These are phyloP conservation scores for Epinephelus coioides DNA, from an alignment of 2,797 vertebrate species.

Conservation along the genomic window DNA sequence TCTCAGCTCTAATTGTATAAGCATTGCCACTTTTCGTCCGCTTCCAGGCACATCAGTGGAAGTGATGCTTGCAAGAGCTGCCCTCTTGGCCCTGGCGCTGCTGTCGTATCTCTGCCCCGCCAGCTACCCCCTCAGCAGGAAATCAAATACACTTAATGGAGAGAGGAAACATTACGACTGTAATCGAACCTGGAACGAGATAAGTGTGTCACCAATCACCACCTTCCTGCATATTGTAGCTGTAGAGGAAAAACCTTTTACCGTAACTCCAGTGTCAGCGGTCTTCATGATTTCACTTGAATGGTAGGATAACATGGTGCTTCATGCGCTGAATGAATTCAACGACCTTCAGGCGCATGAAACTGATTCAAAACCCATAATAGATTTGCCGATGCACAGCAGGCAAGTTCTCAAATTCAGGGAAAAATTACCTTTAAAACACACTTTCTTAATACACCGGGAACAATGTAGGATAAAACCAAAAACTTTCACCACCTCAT, in stretches of 20 bases:
- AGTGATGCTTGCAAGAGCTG: conserved; percentile 75
- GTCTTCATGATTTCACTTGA: conserved; percentile 57
- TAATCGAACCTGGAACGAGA: conserved; percentile 81
- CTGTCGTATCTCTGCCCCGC: conserved; percentile 67
- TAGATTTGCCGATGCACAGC: conserved; percentile 11
- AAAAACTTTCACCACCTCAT: not conserved
- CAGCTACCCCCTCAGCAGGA: conserved; percentile 68
- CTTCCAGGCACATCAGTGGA: conserved; percentile 73
- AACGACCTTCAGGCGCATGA: conserved; percentile 43
- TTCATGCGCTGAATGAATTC: conserved; percentile 31
- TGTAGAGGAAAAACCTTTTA: conserved; percentile 66
- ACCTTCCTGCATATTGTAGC: conserved; percentile 64
- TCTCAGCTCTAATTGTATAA: conserved; percentile 81
- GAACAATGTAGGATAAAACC: not conserved
- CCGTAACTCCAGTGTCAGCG: conserved; percentile 63
- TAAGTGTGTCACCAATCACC: conserved; percentile 78
- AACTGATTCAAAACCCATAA: conserved; percentile 32
- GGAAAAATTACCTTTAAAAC: not conserved
- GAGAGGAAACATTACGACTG: conserved; percentile 78
- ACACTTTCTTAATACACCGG: not conserved
- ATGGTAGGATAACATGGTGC: conserved; percentile 50
- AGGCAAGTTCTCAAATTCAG: not conserved
- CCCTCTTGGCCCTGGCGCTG: conserved; percentile 72
- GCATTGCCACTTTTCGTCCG: conserved; percentile 71
- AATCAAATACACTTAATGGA: conserved; percentile 87